Evolutionary conservation across 2,797 vertebrate genomes (phyloP).

Genomic region (Todus mexicanus): DNA sequence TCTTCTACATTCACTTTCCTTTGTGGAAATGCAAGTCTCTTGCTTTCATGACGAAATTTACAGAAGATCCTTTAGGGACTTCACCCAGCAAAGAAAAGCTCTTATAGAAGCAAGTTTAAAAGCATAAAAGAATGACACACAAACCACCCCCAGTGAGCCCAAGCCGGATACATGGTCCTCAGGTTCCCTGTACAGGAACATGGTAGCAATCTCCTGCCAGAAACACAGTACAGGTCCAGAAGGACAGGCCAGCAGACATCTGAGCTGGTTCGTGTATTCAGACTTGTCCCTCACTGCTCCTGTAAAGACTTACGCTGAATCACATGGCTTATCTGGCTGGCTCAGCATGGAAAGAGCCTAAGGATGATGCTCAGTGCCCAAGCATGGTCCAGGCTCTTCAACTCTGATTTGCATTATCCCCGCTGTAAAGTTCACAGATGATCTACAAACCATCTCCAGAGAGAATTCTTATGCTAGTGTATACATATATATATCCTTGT

Average conservation of each 20-base stretch:
- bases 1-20: neutral
- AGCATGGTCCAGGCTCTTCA: neutral
- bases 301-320: neutral
- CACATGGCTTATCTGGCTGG: neutral
- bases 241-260: neutral
- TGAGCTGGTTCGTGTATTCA: neutral
- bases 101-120: neutral
- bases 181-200: neutral
- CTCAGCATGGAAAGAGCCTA: neutral
- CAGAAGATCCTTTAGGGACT: neutral
- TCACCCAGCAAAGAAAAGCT: neutral
- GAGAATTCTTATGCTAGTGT: neutral
- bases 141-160: neutral
- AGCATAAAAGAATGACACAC: neutral
- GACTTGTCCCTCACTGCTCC: neutral
- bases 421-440: neutral
- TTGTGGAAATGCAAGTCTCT: neutral
- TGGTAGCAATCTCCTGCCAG: neutral
- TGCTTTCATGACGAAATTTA: neutral
- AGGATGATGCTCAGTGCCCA: neutral
- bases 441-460: neutral
- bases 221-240: neutral
- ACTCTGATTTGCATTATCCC: neutral
- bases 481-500: fast-evolving
- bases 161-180: neutral